phyloP scores from a whole-genome alignment of 2,888 invertebrate genomes.

The Galerucella pusilla region DNA sequence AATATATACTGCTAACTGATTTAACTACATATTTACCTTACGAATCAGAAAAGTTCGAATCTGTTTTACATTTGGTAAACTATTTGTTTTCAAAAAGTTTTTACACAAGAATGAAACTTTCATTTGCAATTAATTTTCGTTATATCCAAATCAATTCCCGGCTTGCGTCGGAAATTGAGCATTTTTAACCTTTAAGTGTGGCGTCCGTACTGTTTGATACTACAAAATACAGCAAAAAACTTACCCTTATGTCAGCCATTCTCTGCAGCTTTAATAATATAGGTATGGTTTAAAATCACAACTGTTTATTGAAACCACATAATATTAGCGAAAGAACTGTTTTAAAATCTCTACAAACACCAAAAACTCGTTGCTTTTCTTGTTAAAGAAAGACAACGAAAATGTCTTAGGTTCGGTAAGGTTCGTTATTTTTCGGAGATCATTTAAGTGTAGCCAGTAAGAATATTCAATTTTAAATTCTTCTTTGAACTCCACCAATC shows the following conservation, averaged over 20 bases:
- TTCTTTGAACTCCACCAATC: constrained; percentile 13
- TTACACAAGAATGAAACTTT: neutral
- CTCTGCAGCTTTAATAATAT: neutral
- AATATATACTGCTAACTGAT: neutral
- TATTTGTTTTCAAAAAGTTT: neutral
- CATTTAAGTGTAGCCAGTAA: constrained; percentile 24
- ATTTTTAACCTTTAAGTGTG: constrained; percentile 22
- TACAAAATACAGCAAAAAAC: constrained; percentile 2
- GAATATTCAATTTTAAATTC: constrained; percentile 16
- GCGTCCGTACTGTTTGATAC: constrained; percentile 15
- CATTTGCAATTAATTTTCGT: neutral
- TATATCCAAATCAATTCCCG: neutral
- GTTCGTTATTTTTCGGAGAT: constrained; percentile 19
- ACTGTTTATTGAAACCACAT: constrained; percentile 18
- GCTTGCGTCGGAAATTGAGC: constrained; percentile 9
- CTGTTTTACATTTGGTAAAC: neutral
- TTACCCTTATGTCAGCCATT: constrained; percentile 37
- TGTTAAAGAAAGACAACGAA: constrained; percentile 24
- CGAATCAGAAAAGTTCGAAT: neutral
- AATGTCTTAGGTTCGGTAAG: constrained; percentile 12
- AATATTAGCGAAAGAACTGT: constrained; percentile 3
- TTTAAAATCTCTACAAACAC: neutral
- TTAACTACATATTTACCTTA: constrained; percentile 20
- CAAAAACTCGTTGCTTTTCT: constrained; percentile 14
- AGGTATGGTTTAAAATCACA: neutral